phyloP scores from a whole-genome alignment of 2,888 invertebrate species.

The Baronia brevicornis region DNA sequence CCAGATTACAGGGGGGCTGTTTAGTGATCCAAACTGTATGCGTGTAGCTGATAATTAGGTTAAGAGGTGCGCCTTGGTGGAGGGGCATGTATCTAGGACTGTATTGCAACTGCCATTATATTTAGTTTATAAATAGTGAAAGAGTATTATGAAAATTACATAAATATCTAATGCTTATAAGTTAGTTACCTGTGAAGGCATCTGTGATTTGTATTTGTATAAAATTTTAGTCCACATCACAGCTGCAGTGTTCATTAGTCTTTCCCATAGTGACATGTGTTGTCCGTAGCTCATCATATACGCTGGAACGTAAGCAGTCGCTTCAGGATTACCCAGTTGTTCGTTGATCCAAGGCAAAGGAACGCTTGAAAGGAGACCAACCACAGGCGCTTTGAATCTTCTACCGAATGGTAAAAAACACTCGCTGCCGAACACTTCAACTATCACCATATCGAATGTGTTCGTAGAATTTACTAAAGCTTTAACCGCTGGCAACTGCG shows the following conservation, averaged over 20 bases:
- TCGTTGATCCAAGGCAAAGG: constrained; percentile 74
- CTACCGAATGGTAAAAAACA: constrained; percentile 74
- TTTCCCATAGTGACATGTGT: constrained; percentile 64
- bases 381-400: constrained; percentile 68
- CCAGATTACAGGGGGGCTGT: too few species aligned
- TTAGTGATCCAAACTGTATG: too few species aligned
- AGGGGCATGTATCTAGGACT: too few species aligned
- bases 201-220: constrained; percentile 56
- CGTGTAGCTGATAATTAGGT: too few species aligned
- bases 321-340: constrained; percentile 74
- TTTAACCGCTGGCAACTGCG: constrained; percentile 49
- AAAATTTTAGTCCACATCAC: constrained; percentile 52
- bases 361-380: constrained; percentile 70
- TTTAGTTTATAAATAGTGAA: neutral
- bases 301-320: constrained; percentile 72
- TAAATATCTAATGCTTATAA: neutral
- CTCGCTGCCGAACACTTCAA: constrained; percentile 73
- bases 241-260: constrained; percentile 61
- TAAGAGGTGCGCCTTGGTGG: too few species aligned
- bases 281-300: constrained; percentile 70
- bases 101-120: too few species aligned
- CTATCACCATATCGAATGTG: constrained; percentile 56
- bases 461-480: constrained; percentile 50
- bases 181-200: constrained; percentile 52
- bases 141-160: neutral